A percentile compares a stretch with the other conserved stretches of the same genome.
phyloP scores from a whole-genome alignment of 2,113 vertebrate species.

The Gobio gobio region DNA sequence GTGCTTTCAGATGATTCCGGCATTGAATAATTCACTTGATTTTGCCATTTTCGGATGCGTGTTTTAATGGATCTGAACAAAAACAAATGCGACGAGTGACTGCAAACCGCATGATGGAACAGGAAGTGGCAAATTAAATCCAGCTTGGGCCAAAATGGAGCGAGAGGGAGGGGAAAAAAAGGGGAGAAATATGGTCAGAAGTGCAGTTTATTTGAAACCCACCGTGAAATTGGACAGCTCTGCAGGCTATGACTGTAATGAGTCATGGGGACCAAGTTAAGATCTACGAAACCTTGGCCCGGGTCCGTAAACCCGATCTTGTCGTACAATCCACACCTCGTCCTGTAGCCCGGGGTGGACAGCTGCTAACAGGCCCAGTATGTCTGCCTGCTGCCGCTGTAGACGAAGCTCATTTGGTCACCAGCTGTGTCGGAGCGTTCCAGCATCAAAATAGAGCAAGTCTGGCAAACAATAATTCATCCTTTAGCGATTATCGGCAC shows the following conservation, averaged over 20 bases:
- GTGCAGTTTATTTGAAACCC: slow-evolving; percentile 76
- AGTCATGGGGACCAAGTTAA: slow-evolving; percentile 55
- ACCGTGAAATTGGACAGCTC: slow-evolving; percentile 78
- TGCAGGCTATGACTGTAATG: slow-evolving; percentile 65
- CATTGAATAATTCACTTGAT: slow-evolving; percentile 48
- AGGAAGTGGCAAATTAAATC: slow-evolving; percentile 76
- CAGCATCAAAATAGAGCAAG: slow-evolving; percentile 54
- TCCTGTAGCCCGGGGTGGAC: slow-evolving; percentile 54
- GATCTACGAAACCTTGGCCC: slow-evolving; percentile 57
- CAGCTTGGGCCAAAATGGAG: slow-evolving; percentile 63
- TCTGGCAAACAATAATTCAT: slow-evolving; percentile 33
- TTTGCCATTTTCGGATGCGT: slow-evolving; percentile 60
- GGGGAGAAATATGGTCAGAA: slow-evolving; percentile 66
- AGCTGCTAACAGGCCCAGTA: slow-evolving; percentile 53
- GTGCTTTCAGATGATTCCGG: slow-evolving; percentile 66
- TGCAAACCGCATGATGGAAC: slow-evolving; percentile 58
- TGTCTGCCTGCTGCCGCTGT: slow-evolving; percentile 36
- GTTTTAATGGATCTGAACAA: slow-evolving; percentile 63
- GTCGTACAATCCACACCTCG: slow-evolving; percentile 57
- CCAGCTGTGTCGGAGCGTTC: slow-evolving; percentile 68
- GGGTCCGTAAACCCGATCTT: slow-evolving; percentile 48
- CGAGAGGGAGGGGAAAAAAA: slow-evolving; percentile 58
- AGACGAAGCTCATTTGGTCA: slow-evolving; percentile 65
- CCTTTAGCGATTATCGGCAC: neutral
- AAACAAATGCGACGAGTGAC: slow-evolving; percentile 66